These are phyloP conservation scores for Chlamydotis undulata DNA, from an alignment of 2,113 vertebrate genomes.

Conservation along the genomic window DNA sequence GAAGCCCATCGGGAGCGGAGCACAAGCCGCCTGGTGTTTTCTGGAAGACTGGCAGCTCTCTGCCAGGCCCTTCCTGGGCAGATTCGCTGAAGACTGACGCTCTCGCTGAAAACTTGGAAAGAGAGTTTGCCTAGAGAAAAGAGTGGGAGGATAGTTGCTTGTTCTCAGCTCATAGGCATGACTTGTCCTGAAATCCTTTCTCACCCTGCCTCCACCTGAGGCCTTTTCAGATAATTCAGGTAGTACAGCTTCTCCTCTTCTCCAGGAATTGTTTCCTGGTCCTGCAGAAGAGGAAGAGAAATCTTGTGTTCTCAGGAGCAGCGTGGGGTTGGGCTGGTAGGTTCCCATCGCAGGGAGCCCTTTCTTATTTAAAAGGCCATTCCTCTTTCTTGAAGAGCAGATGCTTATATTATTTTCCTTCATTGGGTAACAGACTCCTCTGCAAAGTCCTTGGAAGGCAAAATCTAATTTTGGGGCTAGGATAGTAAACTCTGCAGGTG, in stretches of 20 bases:
- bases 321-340: neutral
- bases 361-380: neutral
- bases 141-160: conserved; percentile 54
- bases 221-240: conserved; percentile 34
- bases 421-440: neutral
- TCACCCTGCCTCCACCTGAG: conserved; percentile 57
- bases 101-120: neutral
- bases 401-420: neutral
- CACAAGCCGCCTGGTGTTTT: neutral
- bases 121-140: conserved; percentile 23
- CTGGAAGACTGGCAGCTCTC: neutral
- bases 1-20: accelerated
- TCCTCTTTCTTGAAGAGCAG: conserved; percentile 4
- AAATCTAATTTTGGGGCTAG: neutral
- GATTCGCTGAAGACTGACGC: neutral
- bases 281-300: conserved; percentile 1
- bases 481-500: neutral
- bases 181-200: conserved; percentile 51
- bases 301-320: neutral
- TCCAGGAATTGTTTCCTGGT: neutral
- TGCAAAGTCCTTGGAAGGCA: neutral
- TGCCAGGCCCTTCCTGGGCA: neutral
- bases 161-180: conserved; percentile 23
- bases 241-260: neutral
- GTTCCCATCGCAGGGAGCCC: neutral